A percentile compares a stretch with the other conserved stretches of the same genome.
Evolutionary conservation across 2,797 vertebrate species (phyloP).

Genomic region (Cyclura pinguis): DNA sequence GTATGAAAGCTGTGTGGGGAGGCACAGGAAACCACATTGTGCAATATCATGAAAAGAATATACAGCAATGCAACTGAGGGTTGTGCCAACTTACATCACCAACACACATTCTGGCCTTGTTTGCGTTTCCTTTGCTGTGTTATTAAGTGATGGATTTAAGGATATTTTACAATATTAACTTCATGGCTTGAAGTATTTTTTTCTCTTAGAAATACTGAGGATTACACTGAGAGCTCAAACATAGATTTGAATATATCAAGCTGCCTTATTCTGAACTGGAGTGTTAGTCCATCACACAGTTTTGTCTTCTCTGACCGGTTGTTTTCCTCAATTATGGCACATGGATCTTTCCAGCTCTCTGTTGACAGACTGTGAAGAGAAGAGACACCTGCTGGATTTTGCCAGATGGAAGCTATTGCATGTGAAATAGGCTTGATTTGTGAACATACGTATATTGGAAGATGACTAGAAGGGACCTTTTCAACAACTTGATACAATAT

Average conservation of each 20-base stretch:
- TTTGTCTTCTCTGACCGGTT: not conserved
- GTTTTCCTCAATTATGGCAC: no score
- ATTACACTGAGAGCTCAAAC: no score
- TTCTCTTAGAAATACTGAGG: no score
- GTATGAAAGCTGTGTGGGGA: no score
- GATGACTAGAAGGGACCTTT: not conserved
- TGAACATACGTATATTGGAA: not conserved
- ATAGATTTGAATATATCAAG: not conserved
- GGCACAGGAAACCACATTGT: no score
- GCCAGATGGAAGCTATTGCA: not conserved
- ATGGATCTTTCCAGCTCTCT: no score
- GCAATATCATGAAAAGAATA: no score
- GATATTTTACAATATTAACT: not conserved
- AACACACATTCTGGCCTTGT: no score
- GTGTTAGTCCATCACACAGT: not conserved
- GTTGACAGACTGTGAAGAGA: not conserved
- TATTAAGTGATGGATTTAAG: not conserved
- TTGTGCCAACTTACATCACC: no score
- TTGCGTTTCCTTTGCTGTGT: no score
- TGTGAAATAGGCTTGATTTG: not conserved
- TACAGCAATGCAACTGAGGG: no score
- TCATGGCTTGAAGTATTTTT: not conserved
- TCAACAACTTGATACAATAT: not conserved
- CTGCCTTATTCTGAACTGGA: not conserved
- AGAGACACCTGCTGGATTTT: not conserved